Evolutionary conservation across 2,888 invertebrate genomes (phyloP).

Genomic region (Brenthis hecate): DNA sequence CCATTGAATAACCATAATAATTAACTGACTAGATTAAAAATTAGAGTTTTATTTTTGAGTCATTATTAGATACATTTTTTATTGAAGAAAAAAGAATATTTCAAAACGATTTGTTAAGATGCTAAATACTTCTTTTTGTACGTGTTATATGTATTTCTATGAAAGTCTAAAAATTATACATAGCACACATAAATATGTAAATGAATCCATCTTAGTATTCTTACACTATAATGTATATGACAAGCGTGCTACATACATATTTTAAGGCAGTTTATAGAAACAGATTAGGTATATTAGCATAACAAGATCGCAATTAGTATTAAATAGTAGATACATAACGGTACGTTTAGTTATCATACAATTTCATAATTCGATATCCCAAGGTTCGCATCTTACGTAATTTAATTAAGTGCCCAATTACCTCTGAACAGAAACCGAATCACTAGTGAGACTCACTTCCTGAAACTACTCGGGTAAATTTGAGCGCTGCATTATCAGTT

Average conservation of each 20-base stretch:
- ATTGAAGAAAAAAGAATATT: too few species aligned
- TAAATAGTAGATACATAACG: slow-evolving; percentile 2
- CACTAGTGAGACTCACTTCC: slow-evolving; percentile 11
- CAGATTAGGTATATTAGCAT: slow-evolving; percentile 10
- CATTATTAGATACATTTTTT: too few species aligned
- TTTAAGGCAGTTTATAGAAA: slow-evolving; percentile 10
- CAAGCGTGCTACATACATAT: neutral
- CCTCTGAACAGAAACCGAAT: slow-evolving; percentile 14
- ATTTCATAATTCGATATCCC: slow-evolving; percentile 17
- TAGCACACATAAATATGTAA: too few species aligned
- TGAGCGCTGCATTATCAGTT: slow-evolving; percentile 9
- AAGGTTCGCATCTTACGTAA: slow-evolving; percentile 22
- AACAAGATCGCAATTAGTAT: slow-evolving; percentile 21
- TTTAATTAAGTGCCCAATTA: slow-evolving; percentile 28
- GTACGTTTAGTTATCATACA: slow-evolving; percentile 12
- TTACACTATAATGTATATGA: too few species aligned
- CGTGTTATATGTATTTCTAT: too few species aligned
- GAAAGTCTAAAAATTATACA: too few species aligned
- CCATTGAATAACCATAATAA: slow-evolving; percentile 18
- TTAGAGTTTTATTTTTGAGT: too few species aligned
- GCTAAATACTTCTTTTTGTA: too few species aligned
- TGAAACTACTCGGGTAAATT: slow-evolving; percentile 23
- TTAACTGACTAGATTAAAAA: slow-evolving; percentile 21
- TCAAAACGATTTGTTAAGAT: too few species aligned
- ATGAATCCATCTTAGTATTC: too few species aligned